Percentiles rank a stretch among this genome's conserved stretches.
These are phyloP conservation scores for Mythimna pallens DNA, from an alignment of 2,888 invertebrate genomes.

Conservation along the genomic window DNA sequence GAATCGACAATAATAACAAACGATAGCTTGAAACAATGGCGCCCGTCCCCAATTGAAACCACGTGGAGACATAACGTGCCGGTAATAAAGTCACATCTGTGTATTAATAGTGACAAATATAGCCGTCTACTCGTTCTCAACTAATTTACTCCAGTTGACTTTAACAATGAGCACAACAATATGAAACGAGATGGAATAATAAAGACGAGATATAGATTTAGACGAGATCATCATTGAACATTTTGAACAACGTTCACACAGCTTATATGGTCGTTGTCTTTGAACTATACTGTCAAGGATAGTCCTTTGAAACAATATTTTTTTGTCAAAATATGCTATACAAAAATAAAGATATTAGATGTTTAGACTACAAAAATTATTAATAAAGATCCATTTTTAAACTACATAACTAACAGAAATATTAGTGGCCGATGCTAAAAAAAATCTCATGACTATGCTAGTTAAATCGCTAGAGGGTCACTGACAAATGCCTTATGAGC, in stretches of 20 bases:
- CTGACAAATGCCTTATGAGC: conserved; percentile 11
- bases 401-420: not conserved
- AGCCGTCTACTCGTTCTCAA: conserved; percentile 18
- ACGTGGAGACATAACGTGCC: conserved; percentile 42
- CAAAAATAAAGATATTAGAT: not conserved
- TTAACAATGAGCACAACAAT: conserved; percentile 27
- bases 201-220: not conserved
- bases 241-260: not conserved
- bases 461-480: not conserved
- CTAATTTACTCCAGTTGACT: conserved; percentile 21
- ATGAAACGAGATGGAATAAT: conserved; percentile 6
- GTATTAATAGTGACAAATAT: conserved; percentile 49
- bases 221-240: not conserved
- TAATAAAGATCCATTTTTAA: not conserved
- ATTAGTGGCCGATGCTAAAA: not conserved
- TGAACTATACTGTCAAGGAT: conserved; percentile 5
- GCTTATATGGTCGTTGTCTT: too few species aligned
- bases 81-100: conserved; percentile 48
- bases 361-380: not conserved
- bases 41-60: conserved; percentile 43
- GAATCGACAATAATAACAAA: conserved; percentile 15
- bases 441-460: not conserved
- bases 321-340: not conserved
- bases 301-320: conserved; percentile 1
- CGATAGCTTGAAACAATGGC: conserved; percentile 27